Conservation (phyloP, 1,140 invertebrate species). For the Chironomus striatipennis region DNA sequence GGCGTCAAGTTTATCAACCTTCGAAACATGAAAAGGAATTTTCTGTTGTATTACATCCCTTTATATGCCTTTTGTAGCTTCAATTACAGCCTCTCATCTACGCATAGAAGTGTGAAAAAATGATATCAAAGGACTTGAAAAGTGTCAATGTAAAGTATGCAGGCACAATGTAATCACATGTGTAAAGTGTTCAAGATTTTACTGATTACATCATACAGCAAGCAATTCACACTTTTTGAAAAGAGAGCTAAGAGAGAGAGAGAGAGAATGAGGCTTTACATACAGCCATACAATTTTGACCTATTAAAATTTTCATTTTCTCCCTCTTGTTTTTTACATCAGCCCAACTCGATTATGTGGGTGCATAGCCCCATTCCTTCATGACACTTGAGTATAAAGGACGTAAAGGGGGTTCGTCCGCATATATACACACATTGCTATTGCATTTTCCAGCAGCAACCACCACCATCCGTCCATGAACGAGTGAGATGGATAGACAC, state of each 20-base stretch:
- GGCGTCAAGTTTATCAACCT: slow-evolving; percentile 1
- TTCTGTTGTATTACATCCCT: no score
- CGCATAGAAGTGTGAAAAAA: not conserved
- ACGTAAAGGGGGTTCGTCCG: not conserved
- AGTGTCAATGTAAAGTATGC: not conserved
- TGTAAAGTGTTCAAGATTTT: not conserved
- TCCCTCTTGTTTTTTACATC: not conserved
- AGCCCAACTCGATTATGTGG: not conserved
- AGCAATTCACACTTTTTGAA: not conserved
- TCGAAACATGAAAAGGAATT: not conserved
- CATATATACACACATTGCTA: not conserved
- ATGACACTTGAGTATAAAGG: no score
- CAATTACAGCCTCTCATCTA: not conserved
- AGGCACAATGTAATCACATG: not conserved
- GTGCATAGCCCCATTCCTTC: no score
- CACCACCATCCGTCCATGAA: not conserved
- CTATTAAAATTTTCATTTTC: not conserved
- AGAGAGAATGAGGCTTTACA: not conserved
- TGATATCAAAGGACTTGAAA: not conserved
- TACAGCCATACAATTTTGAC: not conserved
- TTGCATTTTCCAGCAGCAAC: not conserved
- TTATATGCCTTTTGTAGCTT: not conserved
- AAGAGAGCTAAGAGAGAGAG: not conserved
- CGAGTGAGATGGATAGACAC: no score
- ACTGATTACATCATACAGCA: slow-evolving; percentile 1